These are phyloP conservation scores for Fulica atra DNA, from an alignment of 2,113 vertebrate genomes.

Conservation along the genomic window DNA sequence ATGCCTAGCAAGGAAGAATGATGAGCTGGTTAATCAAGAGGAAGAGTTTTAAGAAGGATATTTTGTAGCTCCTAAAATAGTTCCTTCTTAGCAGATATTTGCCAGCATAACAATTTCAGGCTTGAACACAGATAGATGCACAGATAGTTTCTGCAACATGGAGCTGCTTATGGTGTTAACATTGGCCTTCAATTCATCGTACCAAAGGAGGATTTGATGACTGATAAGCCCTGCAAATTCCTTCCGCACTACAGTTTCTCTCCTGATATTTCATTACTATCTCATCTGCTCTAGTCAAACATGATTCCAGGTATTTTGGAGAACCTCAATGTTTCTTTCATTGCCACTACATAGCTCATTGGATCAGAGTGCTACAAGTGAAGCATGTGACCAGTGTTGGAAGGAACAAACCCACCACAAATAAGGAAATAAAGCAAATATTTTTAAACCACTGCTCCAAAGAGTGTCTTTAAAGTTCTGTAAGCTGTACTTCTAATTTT, in stretches of 20 bases:
- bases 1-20: background rate
- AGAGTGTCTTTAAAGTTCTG: background rate
- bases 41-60: background rate
- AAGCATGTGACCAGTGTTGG: background rate
- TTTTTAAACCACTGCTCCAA: background rate
- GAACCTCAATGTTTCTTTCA: background rate
- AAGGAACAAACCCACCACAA: background rate
- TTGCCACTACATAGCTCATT: background rate
- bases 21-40: background rate
- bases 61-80: background rate
- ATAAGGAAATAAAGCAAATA: background rate
- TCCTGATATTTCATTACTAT: background rate
- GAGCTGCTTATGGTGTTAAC: background rate
- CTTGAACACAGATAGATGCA: background rate
- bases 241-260: background rate
- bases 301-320: background rate
- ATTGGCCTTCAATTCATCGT: background rate
- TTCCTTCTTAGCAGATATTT: background rate
- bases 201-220: background rate
- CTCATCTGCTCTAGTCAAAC: background rate
- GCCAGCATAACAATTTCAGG: background rate
- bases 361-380: background rate
- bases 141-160: background rate
- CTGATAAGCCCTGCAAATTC: background rate
- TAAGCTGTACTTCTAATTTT: background rate